Evolutionary conservation across 2,113 vertebrate species (phyloP).

Genomic region (Rhea americana): DNA sequence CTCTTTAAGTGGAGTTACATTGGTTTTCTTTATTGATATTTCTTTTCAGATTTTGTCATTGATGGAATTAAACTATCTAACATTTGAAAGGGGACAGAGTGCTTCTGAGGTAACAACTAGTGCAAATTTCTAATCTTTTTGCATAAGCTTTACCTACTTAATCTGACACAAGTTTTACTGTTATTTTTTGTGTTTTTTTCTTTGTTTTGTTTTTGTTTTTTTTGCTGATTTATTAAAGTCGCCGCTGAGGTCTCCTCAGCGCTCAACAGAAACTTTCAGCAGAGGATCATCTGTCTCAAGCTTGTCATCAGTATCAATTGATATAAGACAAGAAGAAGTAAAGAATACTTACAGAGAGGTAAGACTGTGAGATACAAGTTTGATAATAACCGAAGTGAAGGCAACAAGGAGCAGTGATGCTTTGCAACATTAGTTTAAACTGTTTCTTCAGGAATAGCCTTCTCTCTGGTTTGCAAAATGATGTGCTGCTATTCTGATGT

Average conservation of each 20-base stretch:
- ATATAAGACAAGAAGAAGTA: constrained; percentile 77
- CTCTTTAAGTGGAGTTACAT: not conserved
- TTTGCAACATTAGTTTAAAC: not conserved
- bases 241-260: constrained; percentile 75
- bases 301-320: constrained; percentile 79
- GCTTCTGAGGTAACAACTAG: constrained; percentile 75
- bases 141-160: not conserved
- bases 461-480: not conserved
- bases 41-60: constrained; percentile 84
- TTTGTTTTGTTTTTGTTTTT: not conserved
- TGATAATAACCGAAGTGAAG: not conserved
- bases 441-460: not conserved
- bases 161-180: not conserved
- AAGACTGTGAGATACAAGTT: not conserved
- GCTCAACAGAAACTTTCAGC: constrained; percentile 82
- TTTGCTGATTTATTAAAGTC: constrained; percentile 67
- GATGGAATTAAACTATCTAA: constrained; percentile 79
- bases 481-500: not conserved
- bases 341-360: constrained; percentile 88
- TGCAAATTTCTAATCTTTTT: not conserved
- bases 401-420: not conserved
- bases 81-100: constrained; percentile 72
- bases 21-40: not conserved
- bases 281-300: constrained; percentile 87
- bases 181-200: too few species aligned